phyloP scores from a whole-genome alignment of 2,888 invertebrate genomes.

The Cantharis rustica region DNA sequence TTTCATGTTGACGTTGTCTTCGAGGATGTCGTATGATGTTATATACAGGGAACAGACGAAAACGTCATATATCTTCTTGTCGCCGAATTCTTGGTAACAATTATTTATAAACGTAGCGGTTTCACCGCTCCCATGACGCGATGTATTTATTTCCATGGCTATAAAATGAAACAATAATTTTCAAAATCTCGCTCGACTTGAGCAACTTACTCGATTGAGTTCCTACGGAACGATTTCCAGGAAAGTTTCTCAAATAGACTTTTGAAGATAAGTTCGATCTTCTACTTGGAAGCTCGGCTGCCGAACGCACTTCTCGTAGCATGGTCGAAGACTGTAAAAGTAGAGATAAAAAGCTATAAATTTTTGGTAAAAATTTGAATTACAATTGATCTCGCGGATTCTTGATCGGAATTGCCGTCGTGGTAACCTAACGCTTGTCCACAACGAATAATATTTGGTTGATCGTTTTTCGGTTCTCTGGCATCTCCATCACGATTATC shows the following conservation, averaged over 20 bases:
- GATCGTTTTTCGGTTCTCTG: background rate
- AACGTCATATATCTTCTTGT: constrained; percentile 1
- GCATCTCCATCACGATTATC: background rate
- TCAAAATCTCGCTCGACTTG: background rate
- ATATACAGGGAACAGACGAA: constrained; percentile 31
- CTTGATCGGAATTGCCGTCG: background rate
- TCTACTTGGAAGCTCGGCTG: background rate
- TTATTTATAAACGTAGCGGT: background rate
- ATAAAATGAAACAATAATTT: background rate
- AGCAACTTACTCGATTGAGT: background rate
- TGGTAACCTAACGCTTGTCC: background rate
- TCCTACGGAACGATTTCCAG: background rate
- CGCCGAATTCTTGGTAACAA: background rate
- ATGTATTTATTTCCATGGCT: background rate
- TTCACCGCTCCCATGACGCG: background rate
- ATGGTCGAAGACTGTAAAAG: constrained; percentile 1
- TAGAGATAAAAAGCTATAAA: background rate
- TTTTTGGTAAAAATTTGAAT: background rate
- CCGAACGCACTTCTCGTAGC: background rate
- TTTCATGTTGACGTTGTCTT: constrained; percentile 18
- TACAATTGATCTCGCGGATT: background rate
- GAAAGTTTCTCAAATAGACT: background rate
- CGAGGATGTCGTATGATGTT: constrained; percentile 28
- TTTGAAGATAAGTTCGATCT: background rate
- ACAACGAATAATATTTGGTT: background rate